Conservation (phyloP, 2,888 invertebrate genomes). For the Aproaerema taeniolella region DNA sequence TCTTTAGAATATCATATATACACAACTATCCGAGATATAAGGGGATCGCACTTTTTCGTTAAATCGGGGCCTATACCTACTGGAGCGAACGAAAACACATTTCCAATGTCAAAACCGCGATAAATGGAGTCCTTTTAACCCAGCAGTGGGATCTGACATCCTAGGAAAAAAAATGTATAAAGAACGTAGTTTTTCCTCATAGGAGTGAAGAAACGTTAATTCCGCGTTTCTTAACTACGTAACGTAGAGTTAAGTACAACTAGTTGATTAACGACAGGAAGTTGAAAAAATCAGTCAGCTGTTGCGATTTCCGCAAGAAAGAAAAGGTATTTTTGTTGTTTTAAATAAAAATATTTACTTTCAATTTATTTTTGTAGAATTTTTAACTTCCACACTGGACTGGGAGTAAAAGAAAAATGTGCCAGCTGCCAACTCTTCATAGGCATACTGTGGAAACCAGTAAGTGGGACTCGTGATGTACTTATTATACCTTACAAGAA, state of each 20-base stretch:
- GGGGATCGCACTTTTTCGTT: too few relatives aligned
- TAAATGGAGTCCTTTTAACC: background rate
- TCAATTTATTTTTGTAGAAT: too few relatives aligned
- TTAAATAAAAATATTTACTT: too few relatives aligned
- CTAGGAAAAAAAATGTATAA: background rate
- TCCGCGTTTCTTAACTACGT: conserved; percentile 13
- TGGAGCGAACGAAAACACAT: background rate
- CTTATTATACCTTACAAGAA: too few relatives aligned
- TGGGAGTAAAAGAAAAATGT: too few relatives aligned
- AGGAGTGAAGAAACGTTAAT: conserved; percentile 4
- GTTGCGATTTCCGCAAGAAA: conserved; percentile 13
- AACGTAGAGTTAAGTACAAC: conserved; percentile 10
- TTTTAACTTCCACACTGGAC: too few relatives aligned
- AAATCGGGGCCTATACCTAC: too few relatives aligned
- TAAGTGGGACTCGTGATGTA: too few relatives aligned
- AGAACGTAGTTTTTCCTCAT: too few relatives aligned
- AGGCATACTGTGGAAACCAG: background rate
- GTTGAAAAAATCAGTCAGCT: conserved; percentile 13
- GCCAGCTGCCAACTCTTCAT: background rate
- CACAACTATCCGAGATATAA: too few relatives aligned
- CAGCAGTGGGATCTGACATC: background rate
- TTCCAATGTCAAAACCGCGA: background rate
- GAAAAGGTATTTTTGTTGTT: conserved; percentile 3
- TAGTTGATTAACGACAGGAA: conserved; percentile 13
- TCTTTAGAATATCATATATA: too few relatives aligned